Evolutionary conservation across 2,113 vertebrate genomes (phyloP).

Genomic region (Hypocryptadius cinnamomeus): DNA sequence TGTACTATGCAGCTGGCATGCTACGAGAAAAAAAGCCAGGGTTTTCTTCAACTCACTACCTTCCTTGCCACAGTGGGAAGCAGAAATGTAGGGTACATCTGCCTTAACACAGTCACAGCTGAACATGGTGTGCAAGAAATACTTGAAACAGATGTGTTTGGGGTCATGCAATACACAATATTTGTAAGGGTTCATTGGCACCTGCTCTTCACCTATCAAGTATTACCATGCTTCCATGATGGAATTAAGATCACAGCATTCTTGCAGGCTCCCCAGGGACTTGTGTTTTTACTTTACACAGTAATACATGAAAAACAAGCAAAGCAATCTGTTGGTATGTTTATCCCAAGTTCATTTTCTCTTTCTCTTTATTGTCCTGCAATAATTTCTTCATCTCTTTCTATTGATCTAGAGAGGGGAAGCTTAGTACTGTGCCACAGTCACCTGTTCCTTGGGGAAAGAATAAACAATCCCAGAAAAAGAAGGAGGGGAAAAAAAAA

Average conservation of each 20-base stretch:
- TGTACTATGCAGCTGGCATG: background rate
- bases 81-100: background rate
- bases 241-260: slow-evolving; percentile 22
- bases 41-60: background rate
- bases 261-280: background rate
- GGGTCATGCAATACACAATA: background rate
- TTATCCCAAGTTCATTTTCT: slow-evolving; percentile 63
- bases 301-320: background rate
- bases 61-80: background rate
- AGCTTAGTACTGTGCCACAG: slow-evolving; percentile 56
- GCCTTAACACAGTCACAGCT: background rate
- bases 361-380: slow-evolving; percentile 73
- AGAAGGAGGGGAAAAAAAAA: background rate
- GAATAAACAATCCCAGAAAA: slow-evolving; percentile 56
- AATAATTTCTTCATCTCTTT: slow-evolving; percentile 70
- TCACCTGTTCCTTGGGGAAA: slow-evolving; percentile 64
- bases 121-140: background rate
- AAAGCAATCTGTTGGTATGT: background rate
- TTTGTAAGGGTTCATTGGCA: slow-evolving; percentile 26
- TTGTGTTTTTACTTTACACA: background rate
- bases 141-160: background rate
- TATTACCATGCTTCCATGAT: slow-evolving; percentile 4
- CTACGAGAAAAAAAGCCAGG: background rate
- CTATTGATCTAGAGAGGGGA: slow-evolving; percentile 68
- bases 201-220: slow-evolving; percentile 22